Evolutionary conservation across 1,140 invertebrate species (phyloP).

Genomic region (Acromyrmex charruanus): DNA sequence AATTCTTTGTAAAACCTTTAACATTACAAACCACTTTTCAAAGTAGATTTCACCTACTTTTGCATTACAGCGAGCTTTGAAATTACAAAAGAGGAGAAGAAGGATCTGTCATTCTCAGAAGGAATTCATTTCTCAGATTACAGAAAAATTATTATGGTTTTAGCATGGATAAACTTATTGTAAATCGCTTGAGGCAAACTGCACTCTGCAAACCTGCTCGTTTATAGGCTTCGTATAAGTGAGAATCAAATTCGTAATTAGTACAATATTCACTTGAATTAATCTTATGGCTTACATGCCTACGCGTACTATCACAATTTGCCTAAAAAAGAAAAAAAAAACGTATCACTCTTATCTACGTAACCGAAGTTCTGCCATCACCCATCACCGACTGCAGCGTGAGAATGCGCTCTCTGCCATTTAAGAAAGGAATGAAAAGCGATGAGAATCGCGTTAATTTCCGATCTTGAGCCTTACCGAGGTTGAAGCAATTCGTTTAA

Average conservation of each 20-base stretch:
- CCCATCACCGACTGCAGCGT: background rate
- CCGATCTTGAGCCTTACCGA: slow-evolving; percentile 16
- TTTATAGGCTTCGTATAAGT: slow-evolving; percentile 31
- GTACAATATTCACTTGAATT: slow-evolving; percentile 52
- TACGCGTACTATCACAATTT: slow-evolving; percentile 72
- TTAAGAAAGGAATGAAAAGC: background rate
- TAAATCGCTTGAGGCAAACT: background rate
- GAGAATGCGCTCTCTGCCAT: slow-evolving; percentile 8
- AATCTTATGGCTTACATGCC: slow-evolving; percentile 49
- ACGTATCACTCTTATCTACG: slow-evolving; percentile 20
- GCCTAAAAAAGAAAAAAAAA: slow-evolving; percentile 34
- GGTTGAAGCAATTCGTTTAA: slow-evolving; percentile 22
- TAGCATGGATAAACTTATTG: background rate
- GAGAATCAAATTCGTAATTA: slow-evolving; percentile 50
- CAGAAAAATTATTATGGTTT: background rate
- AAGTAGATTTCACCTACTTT: background rate
- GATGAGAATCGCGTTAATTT: slow-evolving; percentile 36
- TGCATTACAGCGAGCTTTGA: background rate
- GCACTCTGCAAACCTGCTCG: slow-evolving; percentile 29
- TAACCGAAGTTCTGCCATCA: slow-evolving; percentile 23
- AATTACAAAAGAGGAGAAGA: background rate
- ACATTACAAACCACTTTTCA: background rate
- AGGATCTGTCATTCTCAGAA: too few species aligned
- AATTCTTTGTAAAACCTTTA: background rate
- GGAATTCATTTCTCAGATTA: background rate